Evolutionary conservation across 2,888 invertebrate species (phyloP), one percentile per base, ranked within the genome.

Genomic region (Phyto melanocephala): DNA sequence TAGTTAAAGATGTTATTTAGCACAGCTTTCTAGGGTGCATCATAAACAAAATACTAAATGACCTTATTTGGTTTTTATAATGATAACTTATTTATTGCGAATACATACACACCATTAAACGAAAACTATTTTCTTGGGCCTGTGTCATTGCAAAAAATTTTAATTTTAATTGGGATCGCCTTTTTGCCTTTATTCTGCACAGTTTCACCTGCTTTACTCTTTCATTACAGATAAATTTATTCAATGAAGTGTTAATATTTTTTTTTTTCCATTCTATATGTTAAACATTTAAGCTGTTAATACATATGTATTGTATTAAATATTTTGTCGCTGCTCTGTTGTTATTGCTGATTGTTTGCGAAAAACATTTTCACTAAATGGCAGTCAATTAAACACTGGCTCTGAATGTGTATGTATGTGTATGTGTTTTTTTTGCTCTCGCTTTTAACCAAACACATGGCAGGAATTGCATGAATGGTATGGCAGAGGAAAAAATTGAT

Each of bases 381-480:
- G 72, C 58, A 79, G 72, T 79, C 79, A 72, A 79, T 79, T 79
- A 72, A 79, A 67, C 54, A 54, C 35, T 70, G 77, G 6, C 45
- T 67, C 13, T 40, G 17, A 22, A 2, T 8, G 4, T 35, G n/a
- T n/a, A n/a, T n/a, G n/a, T n/a, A n/a, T n/a, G n/a, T n/a, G n/a
- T n/a, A n/a, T n/a, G n/a, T n/a, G n/a, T n/a, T 28, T 54, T 54
- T 74, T 63, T 74, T 35, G 7, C 20, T 20, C 47, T 11, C 45
- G 37, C 54, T 47, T 63, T 75, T 35, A 33, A 7, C 2, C 45
- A 60, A 37, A 42, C 33, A 10, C 15, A 54, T 65, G 33, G 10
- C 35, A 56, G 35, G 22, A 22, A 17, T 65, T 62, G 28, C 28
- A 42, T 77, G 35, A 60, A 71, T 71, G 65, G 40, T 56, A 28